Base-by-base conservation (phyloP, 30 jellyfish, hydroid and myxozoan species). In the Mastigias papua region DNA sequence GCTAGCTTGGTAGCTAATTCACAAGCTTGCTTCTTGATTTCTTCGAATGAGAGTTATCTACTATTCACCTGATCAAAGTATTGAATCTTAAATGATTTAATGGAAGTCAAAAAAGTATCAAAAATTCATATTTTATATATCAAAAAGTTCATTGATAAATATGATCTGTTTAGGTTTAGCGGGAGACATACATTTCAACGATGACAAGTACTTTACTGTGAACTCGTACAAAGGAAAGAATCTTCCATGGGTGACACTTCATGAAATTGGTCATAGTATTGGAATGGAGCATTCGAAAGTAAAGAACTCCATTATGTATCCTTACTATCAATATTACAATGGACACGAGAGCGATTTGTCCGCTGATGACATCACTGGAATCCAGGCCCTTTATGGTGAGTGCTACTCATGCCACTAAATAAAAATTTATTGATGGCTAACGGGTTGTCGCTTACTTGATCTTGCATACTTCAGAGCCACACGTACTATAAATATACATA, bases 111-210 rank as follows among this genome's bases (percentile, higher is more conserved):
- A n/a, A n/a, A n/a, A n/a, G n/a, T n/a, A n/a, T n/a, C n/a, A n/a
- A n/a, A n/a, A n/a, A n/a, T n/a, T n/a, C n/a, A 2, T 2, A 25
- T 31, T 9, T 8, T 15, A 7, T 42, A 0, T 50, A 6, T 3
- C 54, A 37, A 11, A 28, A 1, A 17, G 32, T 49, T 25, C 19
- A 22, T n/a, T n/a, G n/a, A n/a, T n/a, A n/a, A n/a, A n/a, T n/a
- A n/a, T n/a, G n/a, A n/a, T n/a, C n/a, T n/a, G n/a, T 67, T 22
- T 76, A 82, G 97, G 97, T 4, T 49, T 83, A 61, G 96, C 98
- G 34, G 99, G 99, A 1, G 99, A 96, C 50, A 74, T 90, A 10
- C 99, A 96, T 74, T 96, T 96, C 73, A 97, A 96, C 74, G 99
- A 96, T 34, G 99, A 92, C 83, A 97, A 96, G 84, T 26, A 49